phyloP scores from a whole-genome alignment of 2,888 invertebrate species.

The Entomobrya proxima region DNA sequence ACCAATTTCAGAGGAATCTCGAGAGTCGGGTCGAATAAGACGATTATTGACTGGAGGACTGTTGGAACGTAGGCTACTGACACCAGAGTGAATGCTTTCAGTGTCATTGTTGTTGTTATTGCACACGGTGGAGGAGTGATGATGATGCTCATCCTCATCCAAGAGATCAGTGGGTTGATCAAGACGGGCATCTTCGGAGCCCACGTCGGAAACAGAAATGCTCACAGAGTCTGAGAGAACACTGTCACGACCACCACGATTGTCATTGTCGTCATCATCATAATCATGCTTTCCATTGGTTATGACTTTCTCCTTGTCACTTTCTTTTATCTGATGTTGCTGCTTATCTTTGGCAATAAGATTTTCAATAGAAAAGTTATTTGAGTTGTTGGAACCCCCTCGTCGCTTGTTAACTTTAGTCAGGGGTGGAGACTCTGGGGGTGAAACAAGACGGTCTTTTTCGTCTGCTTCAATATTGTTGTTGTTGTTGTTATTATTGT shows the following conservation, averaged over 20 bases:
- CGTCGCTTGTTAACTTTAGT: constrained; percentile 67
- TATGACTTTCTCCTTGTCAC: constrained; percentile 13
- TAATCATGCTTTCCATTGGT: constrained; percentile 36
- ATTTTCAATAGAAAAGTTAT: constrained; percentile 75
- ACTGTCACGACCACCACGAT: constrained; percentile 66
- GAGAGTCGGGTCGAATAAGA: constrained; percentile 44
- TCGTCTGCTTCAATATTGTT: constrained; percentile 40
- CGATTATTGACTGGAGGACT: constrained; percentile 34
- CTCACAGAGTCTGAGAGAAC: constrained; percentile 70
- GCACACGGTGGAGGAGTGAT: constrained; percentile 33
- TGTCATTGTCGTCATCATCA: constrained; percentile 60
- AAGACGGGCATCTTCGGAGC: constrained; percentile 64
- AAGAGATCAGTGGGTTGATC: constrained; percentile 51
- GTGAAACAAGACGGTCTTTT: constrained; percentile 52
- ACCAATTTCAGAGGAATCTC: constrained; percentile 44
- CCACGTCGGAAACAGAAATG: constrained; percentile 69
- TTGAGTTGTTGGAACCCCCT: constrained; percentile 72
- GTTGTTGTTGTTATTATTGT: constrained; percentile 57
- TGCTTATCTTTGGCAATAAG: constrained; percentile 75
- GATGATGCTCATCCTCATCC: constrained; percentile 60
- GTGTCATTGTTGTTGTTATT: constrained; percentile 69
- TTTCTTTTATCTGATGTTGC: constrained; percentile 41
- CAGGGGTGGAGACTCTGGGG: constrained; percentile 41
- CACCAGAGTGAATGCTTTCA: constrained; percentile 67
- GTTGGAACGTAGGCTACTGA: constrained; percentile 65